phyloP scores from a whole-genome alignment of 1,140 invertebrate species.

The Trichogramma pretiosum region DNA sequence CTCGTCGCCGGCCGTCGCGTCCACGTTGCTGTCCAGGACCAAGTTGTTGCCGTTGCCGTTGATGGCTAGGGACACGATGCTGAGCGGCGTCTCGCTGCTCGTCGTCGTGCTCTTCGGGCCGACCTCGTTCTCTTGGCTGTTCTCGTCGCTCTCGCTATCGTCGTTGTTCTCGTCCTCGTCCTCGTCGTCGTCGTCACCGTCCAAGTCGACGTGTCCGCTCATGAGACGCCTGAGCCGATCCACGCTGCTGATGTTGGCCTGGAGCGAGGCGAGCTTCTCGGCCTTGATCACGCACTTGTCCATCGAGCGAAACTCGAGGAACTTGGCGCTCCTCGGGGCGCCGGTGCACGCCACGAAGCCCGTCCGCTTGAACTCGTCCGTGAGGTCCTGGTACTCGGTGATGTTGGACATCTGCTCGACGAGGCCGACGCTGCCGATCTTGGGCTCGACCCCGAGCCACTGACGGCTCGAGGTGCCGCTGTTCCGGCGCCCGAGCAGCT shows the following conservation, averaged over 20 bases:
- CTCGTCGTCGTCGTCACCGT: neutral
- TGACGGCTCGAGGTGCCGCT: slow-evolving; percentile 82
- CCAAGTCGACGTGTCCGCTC: slow-evolving; percentile 44
- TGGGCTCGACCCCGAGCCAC: slow-evolving; percentile 76
- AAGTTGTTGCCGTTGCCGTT: slow-evolving; percentile 11
- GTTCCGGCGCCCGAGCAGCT: slow-evolving; percentile 46
- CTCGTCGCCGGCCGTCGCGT: slow-evolving; percentile 2
- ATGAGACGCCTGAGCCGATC: slow-evolving; percentile 48
- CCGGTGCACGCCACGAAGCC: slow-evolving; percentile 76
- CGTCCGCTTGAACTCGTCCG: slow-evolving; percentile 54
- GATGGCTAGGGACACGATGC: neutral
- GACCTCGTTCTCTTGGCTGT: slow-evolving; percentile 20
- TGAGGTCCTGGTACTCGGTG: slow-evolving; percentile 58
- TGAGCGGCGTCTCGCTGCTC: neutral
- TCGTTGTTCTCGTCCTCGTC: slow-evolving; percentile 21
- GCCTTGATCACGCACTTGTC: slow-evolving; percentile 8
- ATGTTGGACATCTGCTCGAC: slow-evolving; percentile 75
- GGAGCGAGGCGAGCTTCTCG: slow-evolving; percentile 29
- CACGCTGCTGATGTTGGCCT: slow-evolving; percentile 43
- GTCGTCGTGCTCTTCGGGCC: neutral
- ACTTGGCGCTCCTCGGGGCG: slow-evolving; percentile 57
- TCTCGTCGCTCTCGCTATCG: slow-evolving; percentile 7
- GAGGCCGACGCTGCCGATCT: slow-evolving; percentile 52
- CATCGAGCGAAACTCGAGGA: slow-evolving; percentile 8
- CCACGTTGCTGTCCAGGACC: no score